Percentiles rank a stretch among this genome's conserved stretches.
Conservation (phyloP, 1,140 invertebrate genomes). For the Riptortus pedestris region DNA sequence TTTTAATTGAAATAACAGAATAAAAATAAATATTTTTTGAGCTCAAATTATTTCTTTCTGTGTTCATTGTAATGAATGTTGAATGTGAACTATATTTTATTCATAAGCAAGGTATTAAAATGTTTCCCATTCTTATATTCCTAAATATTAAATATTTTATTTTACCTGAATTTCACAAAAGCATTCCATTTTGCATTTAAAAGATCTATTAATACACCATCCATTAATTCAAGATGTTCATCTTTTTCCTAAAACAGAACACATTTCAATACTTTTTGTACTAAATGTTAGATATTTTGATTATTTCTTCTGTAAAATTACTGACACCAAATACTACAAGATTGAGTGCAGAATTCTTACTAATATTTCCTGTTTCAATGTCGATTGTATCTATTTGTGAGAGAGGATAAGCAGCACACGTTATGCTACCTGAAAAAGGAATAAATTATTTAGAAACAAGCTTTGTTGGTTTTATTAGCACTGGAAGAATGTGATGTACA, state of each 20-base stretch:
- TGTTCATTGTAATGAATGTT: too few relatives aligned
- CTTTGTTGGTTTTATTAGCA: too few relatives aligned
- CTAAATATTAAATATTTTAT: not conserved
- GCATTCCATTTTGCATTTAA: constrained; percentile 96
- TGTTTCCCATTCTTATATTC: not conserved
- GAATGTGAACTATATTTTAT: too few relatives aligned
- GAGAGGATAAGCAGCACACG: constrained; percentile 93
- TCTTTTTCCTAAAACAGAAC: constrained; percentile 64
- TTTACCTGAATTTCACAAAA: constrained; percentile 76
- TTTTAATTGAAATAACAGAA: too few relatives aligned
- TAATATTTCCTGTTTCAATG: constrained; percentile 77
- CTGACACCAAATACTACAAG: constrained; percentile 95
- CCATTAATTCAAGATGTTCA: constrained; percentile 90
- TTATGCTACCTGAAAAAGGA: constrained; percentile 62
- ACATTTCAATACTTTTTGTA: not conserved
- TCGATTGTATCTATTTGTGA: constrained; percentile 93
- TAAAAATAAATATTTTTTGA: too few relatives aligned
- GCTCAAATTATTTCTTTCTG: too few relatives aligned
- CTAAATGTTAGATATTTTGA: too few relatives aligned
- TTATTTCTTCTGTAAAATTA: constrained; percentile 24
- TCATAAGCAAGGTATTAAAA: too few relatives aligned
- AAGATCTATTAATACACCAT: constrained; percentile 87
- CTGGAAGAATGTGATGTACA: too few relatives aligned
- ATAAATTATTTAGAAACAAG: constrained; percentile 2
- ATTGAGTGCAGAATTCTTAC: constrained; percentile 86